phyloP scores from a whole-genome alignment of 2,797 vertebrate species.

The Numenius phaeopus region DNA sequence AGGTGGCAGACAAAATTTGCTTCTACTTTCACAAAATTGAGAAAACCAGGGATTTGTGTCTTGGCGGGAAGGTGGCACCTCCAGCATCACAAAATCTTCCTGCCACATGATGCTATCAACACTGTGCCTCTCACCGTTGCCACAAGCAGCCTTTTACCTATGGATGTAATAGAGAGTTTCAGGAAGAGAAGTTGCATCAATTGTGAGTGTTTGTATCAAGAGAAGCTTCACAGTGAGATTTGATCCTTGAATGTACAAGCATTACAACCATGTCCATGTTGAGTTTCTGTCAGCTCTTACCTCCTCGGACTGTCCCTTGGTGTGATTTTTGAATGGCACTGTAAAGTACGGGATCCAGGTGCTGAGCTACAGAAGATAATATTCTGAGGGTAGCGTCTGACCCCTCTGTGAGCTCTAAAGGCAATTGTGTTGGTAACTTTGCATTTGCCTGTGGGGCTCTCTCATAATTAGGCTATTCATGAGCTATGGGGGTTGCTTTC shows the following conservation, averaged over 20 bases:
- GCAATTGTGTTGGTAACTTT: slow-evolving; percentile 69
- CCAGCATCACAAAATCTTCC: background rate
- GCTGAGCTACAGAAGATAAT: slow-evolving; percentile 60
- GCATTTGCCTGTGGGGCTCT: slow-evolving; percentile 74
- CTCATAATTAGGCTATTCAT: slow-evolving; percentile 77
- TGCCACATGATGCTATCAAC: rapidly evolving
- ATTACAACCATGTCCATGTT: background rate
- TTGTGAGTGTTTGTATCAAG: background rate
- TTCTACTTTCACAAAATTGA: background rate
- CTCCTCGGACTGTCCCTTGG: slow-evolving; percentile 16
- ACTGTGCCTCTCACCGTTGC: background rate
- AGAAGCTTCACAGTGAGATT: background rate
- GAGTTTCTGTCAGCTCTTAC: slow-evolving; percentile 19
- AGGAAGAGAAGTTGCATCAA: background rate
- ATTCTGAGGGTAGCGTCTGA: slow-evolving; percentile 62
- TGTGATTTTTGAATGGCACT: slow-evolving; percentile 47
- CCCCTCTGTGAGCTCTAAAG: slow-evolving; percentile 69
- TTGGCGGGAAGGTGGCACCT: background rate
- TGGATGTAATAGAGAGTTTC: background rate
- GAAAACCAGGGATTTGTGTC: background rate
- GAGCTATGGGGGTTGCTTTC: slow-evolving; percentile 72
- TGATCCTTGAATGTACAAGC: background rate
- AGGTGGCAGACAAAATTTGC: background rate
- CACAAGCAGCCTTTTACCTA: background rate
- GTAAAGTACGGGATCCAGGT: slow-evolving; percentile 68